Evolutionary conservation across 1,140 invertebrate species (phyloP).

Genomic region (Cyrtorhinus lividipennis): DNA sequence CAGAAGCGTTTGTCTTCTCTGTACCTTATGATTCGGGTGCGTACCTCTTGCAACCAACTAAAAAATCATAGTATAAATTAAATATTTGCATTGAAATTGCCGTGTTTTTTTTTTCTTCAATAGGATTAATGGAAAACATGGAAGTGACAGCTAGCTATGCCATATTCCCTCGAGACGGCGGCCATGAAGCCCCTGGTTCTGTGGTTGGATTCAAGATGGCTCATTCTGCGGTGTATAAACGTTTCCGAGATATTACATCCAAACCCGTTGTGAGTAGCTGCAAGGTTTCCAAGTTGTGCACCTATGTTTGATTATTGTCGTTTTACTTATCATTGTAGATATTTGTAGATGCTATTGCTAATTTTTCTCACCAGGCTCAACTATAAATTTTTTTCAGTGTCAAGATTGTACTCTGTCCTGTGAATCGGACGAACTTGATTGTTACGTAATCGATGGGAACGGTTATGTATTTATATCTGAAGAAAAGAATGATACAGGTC

Average conservation of each 20-base stretch:
- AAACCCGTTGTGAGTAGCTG: conserved; percentile 1
- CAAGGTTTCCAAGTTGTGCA: no score
- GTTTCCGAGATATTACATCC: conserved; percentile 57
- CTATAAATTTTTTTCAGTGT: conserved; percentile 15
- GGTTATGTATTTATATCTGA: conserved; percentile 74
- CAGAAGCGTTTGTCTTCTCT: conserved; percentile 58
- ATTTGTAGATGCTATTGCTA: no score
- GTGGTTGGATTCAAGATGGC: conserved; percentile 76
- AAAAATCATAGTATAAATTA: no score
- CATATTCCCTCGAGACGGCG: conserved; percentile 64
- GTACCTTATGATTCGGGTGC: conserved; percentile 47
- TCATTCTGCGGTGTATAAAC: conserved; percentile 44
- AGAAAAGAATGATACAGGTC: conserved; percentile 49
- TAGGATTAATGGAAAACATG: conserved; percentile 31
- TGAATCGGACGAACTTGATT: conserved; percentile 45
- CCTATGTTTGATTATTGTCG: no score
- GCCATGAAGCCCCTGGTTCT: conserved; percentile 63
- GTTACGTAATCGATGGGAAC: conserved; percentile 76
- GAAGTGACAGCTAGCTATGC: conserved; percentile 68
- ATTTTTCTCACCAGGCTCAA: no score
- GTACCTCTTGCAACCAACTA: no score
- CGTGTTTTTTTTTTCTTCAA: no score
- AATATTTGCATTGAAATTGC: no score
- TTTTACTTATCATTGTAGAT: no score
- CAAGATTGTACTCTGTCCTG: conserved; percentile 29